Base-by-base conservation (phyloP, 1,140 invertebrate species). In the Hyphantria cunea region DNA sequence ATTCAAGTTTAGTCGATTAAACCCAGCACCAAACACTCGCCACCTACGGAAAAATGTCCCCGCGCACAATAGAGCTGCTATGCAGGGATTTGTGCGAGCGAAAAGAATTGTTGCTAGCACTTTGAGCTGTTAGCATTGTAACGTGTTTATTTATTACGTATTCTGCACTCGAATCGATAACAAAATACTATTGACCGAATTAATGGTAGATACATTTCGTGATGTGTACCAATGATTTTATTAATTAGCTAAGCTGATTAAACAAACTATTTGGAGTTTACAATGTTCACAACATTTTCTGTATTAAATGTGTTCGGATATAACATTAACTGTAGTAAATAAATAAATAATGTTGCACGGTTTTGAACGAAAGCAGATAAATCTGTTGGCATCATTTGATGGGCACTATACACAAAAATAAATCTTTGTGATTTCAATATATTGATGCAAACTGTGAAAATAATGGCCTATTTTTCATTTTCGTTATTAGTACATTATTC, bases 1-100 rank as follows among this genome's bases (percentile, higher is more conserved):
- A 58, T 65, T 65, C 55, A 58, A 74, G 69, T 72, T 69, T 65
- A 72, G 70, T 72, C 73, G 73, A 76, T 76, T 76, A 72, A 74
- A 72, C 67, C 56, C 54, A 53, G 58, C 62, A 50, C 70, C 66
- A 70, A 66, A 71, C 70, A 76, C 53, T 75, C 70, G 62, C 62
- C 70, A 68, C 67, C 73, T 72, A 66, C 58, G 55, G 58, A 66
- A 68, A 76, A 76, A 25, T 70, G 64, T 72, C 50, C 66, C 49
- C 49, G 45, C 41, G 15, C 52, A 67, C 67, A 69, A 64, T 64
- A 64, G 69, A 39, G 67, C 62, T 60, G 53, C 54, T 31, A 52
- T 54, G 67, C 64, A 37, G 45, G 66, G 68, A 72, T 68, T 75
- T 63, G 68, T 50, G 58, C 37, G 31, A 67, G 55, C 47, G 63